phyloP scores from a whole-genome alignment of 1,140 invertebrate species.

The Formica exsecta region DNA sequence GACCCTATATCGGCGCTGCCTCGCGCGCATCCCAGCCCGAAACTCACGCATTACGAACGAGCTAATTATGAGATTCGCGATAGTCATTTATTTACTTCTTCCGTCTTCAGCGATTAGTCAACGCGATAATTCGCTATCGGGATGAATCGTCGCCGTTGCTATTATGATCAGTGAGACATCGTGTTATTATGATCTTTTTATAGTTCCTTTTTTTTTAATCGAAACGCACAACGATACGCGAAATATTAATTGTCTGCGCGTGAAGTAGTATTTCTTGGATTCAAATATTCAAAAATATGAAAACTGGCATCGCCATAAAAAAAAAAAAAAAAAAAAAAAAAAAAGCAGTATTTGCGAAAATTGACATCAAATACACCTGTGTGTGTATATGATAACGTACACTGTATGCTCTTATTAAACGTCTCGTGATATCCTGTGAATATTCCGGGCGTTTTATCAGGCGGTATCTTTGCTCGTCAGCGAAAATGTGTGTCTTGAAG shows the following conservation, averaged over 20 bases:
- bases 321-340: neutral
- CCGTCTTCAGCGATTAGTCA: neutral
- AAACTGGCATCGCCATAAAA: neutral
- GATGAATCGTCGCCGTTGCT: neutral
- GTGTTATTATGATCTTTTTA: too few species aligned
- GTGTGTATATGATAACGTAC: neutral
- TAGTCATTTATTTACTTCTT: constrained; percentile 17
- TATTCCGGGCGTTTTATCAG: neutral
- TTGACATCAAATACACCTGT: neutral
- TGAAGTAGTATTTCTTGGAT: neutral
- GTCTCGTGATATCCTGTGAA: neutral
- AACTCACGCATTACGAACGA: neutral
- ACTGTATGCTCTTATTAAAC: neutral
- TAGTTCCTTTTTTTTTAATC: neutral
- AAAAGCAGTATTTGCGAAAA: neutral
- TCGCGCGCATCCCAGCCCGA: neutral
- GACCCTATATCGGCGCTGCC: constrained; percentile 33
- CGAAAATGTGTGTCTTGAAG: constrained; percentile 19
- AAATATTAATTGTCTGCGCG: neutral
- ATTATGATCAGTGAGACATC: too few species aligned
- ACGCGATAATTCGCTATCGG: neutral
- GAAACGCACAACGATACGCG: too few species aligned
- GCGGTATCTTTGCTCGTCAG: neutral
- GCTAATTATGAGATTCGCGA: constrained; percentile 34
- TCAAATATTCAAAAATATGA: neutral